These are phyloP conservation scores for Drosophila albomicans DNA, from an alignment of 1,140 invertebrate genomes.

Conservation along the genomic window DNA sequence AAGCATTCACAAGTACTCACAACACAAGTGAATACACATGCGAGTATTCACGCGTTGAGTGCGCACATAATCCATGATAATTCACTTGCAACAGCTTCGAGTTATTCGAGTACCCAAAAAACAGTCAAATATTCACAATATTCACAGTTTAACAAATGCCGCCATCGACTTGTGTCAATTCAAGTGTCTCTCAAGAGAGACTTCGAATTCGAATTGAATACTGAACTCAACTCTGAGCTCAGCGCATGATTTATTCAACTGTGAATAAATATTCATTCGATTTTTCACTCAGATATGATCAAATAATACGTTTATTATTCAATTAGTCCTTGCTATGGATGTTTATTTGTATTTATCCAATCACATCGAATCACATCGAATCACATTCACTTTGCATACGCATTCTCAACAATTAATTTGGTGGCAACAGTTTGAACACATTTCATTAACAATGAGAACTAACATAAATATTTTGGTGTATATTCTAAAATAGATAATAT, in stretches of 20 bases:
- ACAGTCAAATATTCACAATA: neutral
- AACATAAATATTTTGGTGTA: too few relatives aligned
- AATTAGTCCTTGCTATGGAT: neutral
- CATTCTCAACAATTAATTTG: too few relatives aligned
- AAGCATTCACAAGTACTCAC: too few relatives aligned
- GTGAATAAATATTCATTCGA: neutral
- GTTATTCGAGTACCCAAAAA: neutral
- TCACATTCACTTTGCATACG: too few relatives aligned
- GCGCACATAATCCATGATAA: slow-evolving; percentile 16
- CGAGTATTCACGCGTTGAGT: slow-evolving; percentile 2
- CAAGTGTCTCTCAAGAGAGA: neutral
- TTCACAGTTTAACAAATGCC: slow-evolving; percentile 2
- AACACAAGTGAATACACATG: neutral
- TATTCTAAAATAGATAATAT: too few relatives aligned
- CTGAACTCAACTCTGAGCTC: neutral
- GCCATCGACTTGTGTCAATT: slow-evolving; percentile 5
- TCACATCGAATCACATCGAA: neutral
- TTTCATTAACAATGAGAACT: too few relatives aligned
- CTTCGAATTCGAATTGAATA: neutral
- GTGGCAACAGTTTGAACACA: too few relatives aligned
- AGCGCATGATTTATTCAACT: neutral
- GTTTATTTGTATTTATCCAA: neutral
- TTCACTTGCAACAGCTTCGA: slow-evolving; percentile 4
- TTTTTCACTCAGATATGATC: neutral
- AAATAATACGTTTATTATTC: slow-evolving; percentile 7